Conservation (phyloP, 2,797 vertebrate species). For the Phrynocephalus vlangalii region DNA sequence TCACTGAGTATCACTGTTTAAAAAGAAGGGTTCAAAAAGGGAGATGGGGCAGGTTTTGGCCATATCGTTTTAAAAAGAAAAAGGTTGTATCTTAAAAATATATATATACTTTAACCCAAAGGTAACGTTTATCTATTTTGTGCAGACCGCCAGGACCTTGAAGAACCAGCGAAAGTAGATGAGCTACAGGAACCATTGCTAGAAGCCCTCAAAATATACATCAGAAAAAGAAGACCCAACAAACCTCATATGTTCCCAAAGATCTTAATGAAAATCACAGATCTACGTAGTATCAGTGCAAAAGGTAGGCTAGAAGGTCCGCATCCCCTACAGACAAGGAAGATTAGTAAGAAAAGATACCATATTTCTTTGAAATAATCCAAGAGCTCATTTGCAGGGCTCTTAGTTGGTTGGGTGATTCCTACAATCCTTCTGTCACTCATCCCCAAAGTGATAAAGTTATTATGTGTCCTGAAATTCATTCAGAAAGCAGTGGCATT, state of each 20-base stretch:
- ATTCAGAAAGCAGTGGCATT: not conserved
- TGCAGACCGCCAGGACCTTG: constrained; percentile 92
- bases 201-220: constrained; percentile 96
- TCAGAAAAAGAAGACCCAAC: constrained; percentile 91
- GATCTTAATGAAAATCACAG: constrained; percentile 98
- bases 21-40: not conserved
- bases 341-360: not conserved
- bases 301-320: constrained; percentile 82
- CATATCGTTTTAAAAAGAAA: not conserved
- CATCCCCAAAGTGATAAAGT: not conserved
- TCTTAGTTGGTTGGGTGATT: not conserved
- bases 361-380: not conserved
- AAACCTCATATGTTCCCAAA: constrained; percentile 97
- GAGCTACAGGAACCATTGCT: constrained; percentile 93
- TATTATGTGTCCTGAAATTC: not conserved
- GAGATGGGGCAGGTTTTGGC: not conserved
- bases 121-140: constrained; percentile 4
- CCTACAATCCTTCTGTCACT: not conserved
- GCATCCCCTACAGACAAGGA: not conserved
- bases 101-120: not conserved
- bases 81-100: not conserved
- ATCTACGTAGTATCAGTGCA: constrained; percentile 95
- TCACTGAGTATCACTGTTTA: no score
- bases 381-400: not conserved
- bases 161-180: constrained; percentile 96